phyloP scores from a whole-genome alignment of 2,888 invertebrate species.

The Tinea trinotella region DNA sequence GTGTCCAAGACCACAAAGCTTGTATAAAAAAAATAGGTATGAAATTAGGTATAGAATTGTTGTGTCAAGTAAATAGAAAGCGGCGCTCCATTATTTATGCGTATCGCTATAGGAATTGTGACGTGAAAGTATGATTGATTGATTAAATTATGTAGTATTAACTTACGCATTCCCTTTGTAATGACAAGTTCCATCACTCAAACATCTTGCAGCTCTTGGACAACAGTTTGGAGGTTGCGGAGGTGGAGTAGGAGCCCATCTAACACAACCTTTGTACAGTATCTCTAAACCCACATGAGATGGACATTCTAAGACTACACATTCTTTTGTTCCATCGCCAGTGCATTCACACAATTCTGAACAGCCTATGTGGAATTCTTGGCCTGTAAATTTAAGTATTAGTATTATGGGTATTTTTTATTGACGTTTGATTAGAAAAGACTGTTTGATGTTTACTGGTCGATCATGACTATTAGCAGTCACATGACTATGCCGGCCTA shows the following conservation, averaged over 20 bases:
- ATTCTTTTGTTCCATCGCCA: conserved; percentile 75
- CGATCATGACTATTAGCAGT: too few relatives aligned
- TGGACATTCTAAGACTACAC: conserved; percentile 85
- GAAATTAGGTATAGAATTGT: too few relatives aligned
- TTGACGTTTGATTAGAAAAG: too few relatives aligned
- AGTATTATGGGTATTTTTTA: not conserved
- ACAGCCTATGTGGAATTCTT: conserved; percentile 88
- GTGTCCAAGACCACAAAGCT: too few relatives aligned
- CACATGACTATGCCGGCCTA: too few relatives aligned
- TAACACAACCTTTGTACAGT: conserved; percentile 85
- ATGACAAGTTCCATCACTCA: conserved; percentile 86
- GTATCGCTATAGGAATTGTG: too few relatives aligned
- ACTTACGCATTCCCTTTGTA: conserved; percentile 76
- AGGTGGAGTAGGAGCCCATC: conserved; percentile 88
- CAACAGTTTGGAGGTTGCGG: conserved; percentile 86
- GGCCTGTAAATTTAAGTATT: conserved; percentile 57
- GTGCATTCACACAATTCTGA: conserved; percentile 84
- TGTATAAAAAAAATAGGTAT: too few relatives aligned
- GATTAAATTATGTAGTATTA: too few relatives aligned
- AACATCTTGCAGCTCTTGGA: conserved; percentile 82
- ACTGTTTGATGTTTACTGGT: not conserved
- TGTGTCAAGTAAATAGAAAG: too few relatives aligned
- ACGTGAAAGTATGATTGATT: too few relatives aligned
- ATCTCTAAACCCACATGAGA: conserved; percentile 89
- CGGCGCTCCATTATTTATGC: too few relatives aligned